Percentiles rank a stretch among this genome's conserved stretches.
Evolutionary conservation across 2,113 vertebrate species (phyloP).

Genomic region (Hippopotamus amphibius): DNA sequence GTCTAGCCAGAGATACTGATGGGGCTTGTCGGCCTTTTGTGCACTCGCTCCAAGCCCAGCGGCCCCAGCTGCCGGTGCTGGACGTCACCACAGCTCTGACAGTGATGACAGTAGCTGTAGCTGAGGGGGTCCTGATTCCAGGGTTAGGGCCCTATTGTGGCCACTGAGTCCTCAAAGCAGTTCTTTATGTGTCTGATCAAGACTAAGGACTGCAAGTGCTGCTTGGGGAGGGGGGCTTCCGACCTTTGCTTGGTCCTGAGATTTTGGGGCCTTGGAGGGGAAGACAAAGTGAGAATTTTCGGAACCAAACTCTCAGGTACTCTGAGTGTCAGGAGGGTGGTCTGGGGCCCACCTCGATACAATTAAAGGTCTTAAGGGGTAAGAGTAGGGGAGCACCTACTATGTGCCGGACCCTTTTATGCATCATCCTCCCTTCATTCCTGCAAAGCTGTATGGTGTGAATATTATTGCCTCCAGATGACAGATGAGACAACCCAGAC

Average conservation of each 20-base stretch:
- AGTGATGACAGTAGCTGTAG: background rate
- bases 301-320: background rate
- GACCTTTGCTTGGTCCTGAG: background rate
- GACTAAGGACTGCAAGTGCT: background rate
- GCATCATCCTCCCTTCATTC: background rate
- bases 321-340: background rate
- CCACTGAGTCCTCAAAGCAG: background rate
- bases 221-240: background rate
- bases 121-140: background rate
- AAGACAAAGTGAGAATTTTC: background rate
- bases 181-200: background rate
- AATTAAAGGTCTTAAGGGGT: background rate
- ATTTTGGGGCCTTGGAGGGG: background rate
- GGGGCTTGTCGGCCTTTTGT: background rate
- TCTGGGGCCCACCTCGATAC: background rate
- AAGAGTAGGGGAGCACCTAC: background rate
- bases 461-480: background rate
- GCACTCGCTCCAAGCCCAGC: background rate
- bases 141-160: background rate
- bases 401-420: background rate
- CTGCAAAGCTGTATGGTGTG: background rate
- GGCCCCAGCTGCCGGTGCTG: accelerated
- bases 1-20: background rate
- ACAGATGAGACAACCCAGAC: background rate
- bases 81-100: background rate